Base-by-base conservation (phyloP, 2,888 invertebrate species). In the Incurvaria masculella region DNA sequence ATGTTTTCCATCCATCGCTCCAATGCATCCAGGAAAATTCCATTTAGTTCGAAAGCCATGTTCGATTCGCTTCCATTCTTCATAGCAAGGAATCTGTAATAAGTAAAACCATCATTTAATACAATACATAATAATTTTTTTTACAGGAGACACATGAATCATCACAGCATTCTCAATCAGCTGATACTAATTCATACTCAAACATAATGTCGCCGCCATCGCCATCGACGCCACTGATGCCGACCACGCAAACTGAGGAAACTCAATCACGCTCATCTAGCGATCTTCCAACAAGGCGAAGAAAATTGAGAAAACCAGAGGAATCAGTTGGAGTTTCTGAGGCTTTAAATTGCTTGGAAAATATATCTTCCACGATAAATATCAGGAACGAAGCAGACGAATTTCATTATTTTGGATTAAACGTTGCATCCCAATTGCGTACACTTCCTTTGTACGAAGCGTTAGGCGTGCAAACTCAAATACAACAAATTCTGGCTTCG, bases 1-100 rank as follows among this genome's bases (percentile, higher is more conserved):
- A 51, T 54, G 53, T 45, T 56, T 54, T 14, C 53, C 54, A 47
- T 56, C 52, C 33, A 55, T 5, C 11, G 51, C 53, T 14, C 56
- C 56, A 42, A 54, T 46, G 42, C 55, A 55, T 14, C 49, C 48
- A 20, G 55, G 54, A 39, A 54, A 55, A 42, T 54, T 50, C 54
- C 54, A 55, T 20, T 17, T 23, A 14, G 17, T 39, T 16, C 21
- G 20, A 45, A 52, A 55, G 6, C 40, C 47, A 17, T 47, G 8
- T n/a, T 27, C 49, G 23, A 53, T 49, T 20, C 16, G 18, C 16
- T 45, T 27, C 51, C 52, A 52, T 41, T 52, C 51, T 44, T 52
- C 49, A 26, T 20, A 8, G n/a, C 26, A 16, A 19, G 49, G 49
- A 21, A 40, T 40, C 49, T 49, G 46, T 26, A 49, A 49, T n/a